Conservation (phyloP, 2,797 vertebrate genomes). For the Chrysolophus pictus region DNA sequence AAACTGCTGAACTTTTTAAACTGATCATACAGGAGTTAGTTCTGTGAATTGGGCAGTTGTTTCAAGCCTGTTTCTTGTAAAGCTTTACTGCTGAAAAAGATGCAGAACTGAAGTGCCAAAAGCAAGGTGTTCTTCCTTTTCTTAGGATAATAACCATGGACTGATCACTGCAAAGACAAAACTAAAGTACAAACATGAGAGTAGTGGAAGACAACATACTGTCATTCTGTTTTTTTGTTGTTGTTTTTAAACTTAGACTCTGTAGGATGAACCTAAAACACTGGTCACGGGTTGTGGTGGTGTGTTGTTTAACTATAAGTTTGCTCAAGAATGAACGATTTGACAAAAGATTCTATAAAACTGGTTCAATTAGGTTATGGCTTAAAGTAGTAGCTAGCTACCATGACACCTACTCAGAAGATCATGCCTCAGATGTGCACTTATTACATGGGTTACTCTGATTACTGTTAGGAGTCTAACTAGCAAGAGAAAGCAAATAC, state of each 20-base stretch:
- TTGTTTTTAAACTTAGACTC: neutral
- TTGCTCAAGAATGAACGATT: neutral
- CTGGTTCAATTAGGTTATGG: neutral
- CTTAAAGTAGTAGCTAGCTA: neutral
- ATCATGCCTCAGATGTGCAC: neutral
- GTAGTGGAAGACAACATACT: neutral
- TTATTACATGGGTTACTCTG: neutral
- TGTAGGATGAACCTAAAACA: neutral
- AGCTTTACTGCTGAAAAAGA: neutral
- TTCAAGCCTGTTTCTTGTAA: neutral
- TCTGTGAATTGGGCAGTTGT: fast-evolving
- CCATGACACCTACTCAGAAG: neutral
- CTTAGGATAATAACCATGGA: neutral
- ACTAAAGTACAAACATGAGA: neutral
- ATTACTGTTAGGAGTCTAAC: neutral
- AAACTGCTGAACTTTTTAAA: neutral
- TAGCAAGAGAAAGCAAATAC: neutral
- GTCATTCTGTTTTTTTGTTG: neutral
- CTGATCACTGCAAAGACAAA: neutral
- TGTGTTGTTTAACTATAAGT: neutral
- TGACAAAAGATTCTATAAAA: neutral
- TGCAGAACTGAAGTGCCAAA: neutral
- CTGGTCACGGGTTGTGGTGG: neutral
- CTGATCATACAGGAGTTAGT: neutral
- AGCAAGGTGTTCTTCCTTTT: neutral